These are phyloP conservation scores for Clarias gariepinus DNA, from an alignment of 2,113 vertebrate genomes.

Conservation along the genomic window DNA sequence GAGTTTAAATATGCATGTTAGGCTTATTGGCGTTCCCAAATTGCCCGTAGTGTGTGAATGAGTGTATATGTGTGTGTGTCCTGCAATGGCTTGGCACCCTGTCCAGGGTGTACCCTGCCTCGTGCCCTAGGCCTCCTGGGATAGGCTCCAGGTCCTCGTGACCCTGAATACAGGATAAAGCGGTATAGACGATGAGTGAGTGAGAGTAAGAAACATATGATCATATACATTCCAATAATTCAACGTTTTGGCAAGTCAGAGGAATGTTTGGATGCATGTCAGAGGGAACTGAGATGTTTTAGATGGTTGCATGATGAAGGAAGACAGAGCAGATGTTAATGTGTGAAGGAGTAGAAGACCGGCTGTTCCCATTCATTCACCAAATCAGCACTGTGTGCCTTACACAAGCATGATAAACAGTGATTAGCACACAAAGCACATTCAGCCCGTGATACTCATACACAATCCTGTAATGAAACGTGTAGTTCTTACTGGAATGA, in stretches of 20 bases:
- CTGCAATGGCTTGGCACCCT: no score
- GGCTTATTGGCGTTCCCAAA: no score
- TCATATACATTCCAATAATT: not conserved
- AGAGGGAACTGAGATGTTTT: constrained; percentile 17
- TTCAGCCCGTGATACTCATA: not conserved
- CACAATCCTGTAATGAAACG: no score
- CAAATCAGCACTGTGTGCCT: constrained; percentile 51
- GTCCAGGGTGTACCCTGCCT: no score
- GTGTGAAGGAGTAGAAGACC: constrained; percentile 18
- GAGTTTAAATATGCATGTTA: no score
- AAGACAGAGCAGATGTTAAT: constrained; percentile 42
- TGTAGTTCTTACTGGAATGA: not conserved
- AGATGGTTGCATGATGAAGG: constrained; percentile 33
- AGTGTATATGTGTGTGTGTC: no score
- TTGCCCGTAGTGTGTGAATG: no score
- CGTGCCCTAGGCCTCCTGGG: no score
- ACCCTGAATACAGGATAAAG: no score
- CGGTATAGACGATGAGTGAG: no score
- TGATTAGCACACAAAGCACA: constrained; percentile 35
- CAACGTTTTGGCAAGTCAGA: not conserved
- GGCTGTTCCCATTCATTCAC: constrained; percentile 51
- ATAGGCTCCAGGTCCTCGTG: no score
- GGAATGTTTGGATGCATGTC: not conserved
- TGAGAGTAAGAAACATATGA: not conserved
- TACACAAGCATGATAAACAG: constrained; percentile 35